Evolutionary conservation across 2,113 vertebrate species (phyloP), one percentile per base, ranked within the genome.

Genomic region (Podilymbus podiceps): DNA sequence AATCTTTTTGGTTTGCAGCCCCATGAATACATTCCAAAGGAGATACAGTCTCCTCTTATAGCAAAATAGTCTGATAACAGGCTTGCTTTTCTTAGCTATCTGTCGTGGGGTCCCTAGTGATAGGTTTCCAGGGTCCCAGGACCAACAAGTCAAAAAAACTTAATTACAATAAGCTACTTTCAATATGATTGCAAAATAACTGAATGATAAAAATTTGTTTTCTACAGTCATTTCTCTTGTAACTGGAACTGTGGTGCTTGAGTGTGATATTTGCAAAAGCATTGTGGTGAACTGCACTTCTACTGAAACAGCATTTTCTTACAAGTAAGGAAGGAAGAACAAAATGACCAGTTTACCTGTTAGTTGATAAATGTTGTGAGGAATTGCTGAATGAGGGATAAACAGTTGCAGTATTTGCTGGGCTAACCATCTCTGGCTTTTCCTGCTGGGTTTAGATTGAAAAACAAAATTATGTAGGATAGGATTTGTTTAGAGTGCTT

Each of bases 311-410:
- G 35, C 27, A 42, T 86, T 91, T 91, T 83, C 50, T 74, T 56
- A 60, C 11, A 59, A 58, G 8, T 19, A 71, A 76, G 8, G 3
- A 84, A 83, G 72, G 20, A 86, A 85, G 53, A 90, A 11, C 83
- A 94, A 87, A 84, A 73, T 4, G 14, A 76, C 20, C 23, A 71
- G n/a, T 90, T 98, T 96, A 98, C 98, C 98, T 97, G 82, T 78
- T 89, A 75, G 67, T 38, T 80, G 84, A 74, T 46, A 78, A 79
- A 56, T 47, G 50, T 33, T 50, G 69, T 0, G 53, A 96, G 72
- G 93, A 33, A 40, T 94, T 93, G 11, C 78, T 44, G 31, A 35
- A 56, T 35, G 80, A 91, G 6, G 92, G 72, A 81, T 56, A 66
- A 33, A 81, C 56, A 53, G 78, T 91, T 9, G 1, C 1, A 2